Conservation (phyloP, 2,113 vertebrate species). For the Corapipo altera region DNA sequence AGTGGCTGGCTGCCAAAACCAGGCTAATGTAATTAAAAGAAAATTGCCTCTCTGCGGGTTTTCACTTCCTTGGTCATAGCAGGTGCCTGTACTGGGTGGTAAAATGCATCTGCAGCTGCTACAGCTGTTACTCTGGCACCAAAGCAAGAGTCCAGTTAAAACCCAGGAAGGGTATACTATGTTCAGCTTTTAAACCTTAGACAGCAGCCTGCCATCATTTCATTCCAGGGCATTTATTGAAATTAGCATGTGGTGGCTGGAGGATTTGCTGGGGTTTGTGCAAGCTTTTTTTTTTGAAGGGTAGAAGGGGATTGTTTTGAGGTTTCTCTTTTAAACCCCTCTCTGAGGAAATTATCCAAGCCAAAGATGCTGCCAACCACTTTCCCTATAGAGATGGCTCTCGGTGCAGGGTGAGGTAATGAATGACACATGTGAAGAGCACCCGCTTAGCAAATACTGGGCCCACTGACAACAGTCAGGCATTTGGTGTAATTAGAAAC, state of each 20-base stretch:
- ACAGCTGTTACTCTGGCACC: conserved; percentile 68
- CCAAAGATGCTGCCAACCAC: neutral
- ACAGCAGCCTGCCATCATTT: conserved; percentile 14
- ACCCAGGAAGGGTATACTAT: conserved; percentile 38
- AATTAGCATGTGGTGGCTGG: conserved; percentile 24
- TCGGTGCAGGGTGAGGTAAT: neutral
- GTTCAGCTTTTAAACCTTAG: conserved; percentile 35
- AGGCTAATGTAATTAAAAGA: conserved; percentile 53
- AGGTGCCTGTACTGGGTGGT: conserved; percentile 62
- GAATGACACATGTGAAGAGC: conserved; percentile 39
- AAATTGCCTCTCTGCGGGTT: conserved; percentile 66
- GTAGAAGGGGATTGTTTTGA: neutral
- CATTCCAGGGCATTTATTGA: conserved; percentile 48
- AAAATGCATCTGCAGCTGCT: conserved; percentile 65
- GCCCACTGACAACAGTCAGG: conserved; percentile 44
- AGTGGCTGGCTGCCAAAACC: conserved; percentile 47
- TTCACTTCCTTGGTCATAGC: conserved; percentile 57
- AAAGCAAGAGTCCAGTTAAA: conserved; percentile 44
- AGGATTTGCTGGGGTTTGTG: neutral
- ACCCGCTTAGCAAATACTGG: conserved; percentile 13
- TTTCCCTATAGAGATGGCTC: neutral
- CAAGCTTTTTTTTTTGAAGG: neutral
- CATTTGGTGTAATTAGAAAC: conserved; percentile 62
- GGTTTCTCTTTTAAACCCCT: neutral
- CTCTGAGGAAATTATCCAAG: conserved; percentile 1